Percentiles rank a stretch among this genome's conserved stretches.
phyloP scores from a whole-genome alignment of 2,888 invertebrate genomes.

The Clunio marinus region DNA sequence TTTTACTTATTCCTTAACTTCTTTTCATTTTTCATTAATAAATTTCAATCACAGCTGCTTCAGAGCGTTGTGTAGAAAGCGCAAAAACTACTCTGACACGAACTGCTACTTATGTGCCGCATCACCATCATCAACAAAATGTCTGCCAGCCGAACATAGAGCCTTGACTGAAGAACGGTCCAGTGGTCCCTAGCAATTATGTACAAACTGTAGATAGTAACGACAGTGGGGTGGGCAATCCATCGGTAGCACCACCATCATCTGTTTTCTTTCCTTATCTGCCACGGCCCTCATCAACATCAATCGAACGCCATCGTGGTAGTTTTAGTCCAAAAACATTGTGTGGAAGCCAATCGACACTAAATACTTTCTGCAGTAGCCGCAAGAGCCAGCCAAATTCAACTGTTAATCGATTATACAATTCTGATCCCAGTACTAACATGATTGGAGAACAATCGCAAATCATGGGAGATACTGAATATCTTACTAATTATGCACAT shows the following conservation, averaged over 20 bases:
- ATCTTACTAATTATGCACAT: constrained; percentile 32
- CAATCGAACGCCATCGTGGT: background rate
- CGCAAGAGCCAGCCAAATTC: constrained; percentile 19
- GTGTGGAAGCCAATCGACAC: constrained; percentile 33
- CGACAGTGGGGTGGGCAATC: constrained; percentile 23
- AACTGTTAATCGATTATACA: constrained; percentile 5
- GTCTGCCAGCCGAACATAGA: constrained; percentile 52
- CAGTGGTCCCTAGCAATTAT: constrained; percentile 39
- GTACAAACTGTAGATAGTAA: constrained; percentile 39
- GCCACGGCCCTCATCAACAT: background rate
- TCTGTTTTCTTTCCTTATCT: background rate
- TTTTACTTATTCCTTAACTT: constrained; percentile 38
- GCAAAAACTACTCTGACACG: constrained; percentile 62
- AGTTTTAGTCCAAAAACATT: constrained; percentile 16
- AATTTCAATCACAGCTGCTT: constrained; percentile 60
- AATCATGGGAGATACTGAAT: constrained; percentile 14
- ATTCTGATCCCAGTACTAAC: constrained; percentile 35
- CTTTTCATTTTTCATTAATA: constrained; percentile 40
- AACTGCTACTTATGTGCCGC: constrained; percentile 60
- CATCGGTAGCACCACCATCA: constrained; percentile 10
- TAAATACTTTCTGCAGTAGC: constrained; percentile 32
- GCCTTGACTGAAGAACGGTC: constrained; percentile 61
- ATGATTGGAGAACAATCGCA: constrained; percentile 1
- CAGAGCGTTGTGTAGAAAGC: constrained; percentile 78
- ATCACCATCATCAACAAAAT: constrained; percentile 55